phyloP scores from a whole-genome alignment of 2,888 invertebrate species.

The Cataglyphis livida region DNA sequence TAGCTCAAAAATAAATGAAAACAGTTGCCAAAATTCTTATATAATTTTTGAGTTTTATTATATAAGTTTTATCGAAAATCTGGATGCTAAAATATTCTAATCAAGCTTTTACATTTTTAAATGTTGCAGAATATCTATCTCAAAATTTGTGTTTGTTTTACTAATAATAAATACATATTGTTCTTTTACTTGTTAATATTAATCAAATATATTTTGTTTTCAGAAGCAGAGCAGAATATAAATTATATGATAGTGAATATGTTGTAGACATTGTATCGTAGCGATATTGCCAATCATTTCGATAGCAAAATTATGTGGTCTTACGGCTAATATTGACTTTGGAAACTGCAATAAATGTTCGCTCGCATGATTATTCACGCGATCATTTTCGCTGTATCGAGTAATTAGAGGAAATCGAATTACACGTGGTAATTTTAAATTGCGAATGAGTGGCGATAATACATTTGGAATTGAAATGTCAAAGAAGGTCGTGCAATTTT shows the following conservation, averaged over 20 bases:
- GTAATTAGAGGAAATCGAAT: slow-evolving; percentile 26
- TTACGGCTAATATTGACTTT: slow-evolving; percentile 31
- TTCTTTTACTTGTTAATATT: background rate
- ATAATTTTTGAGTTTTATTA: background rate
- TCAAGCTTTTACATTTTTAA: background rate
- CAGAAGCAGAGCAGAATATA: background rate
- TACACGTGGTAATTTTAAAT: slow-evolving; percentile 15
- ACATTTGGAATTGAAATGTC: slow-evolving; percentile 29
- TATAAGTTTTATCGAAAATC: background rate
- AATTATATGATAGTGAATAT: background rate
- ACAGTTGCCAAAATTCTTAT: background rate
- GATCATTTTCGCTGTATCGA: slow-evolving; percentile 22
- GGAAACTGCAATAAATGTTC: slow-evolving; percentile 22
- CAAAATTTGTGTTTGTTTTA: background rate
- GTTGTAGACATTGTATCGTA: background rate
- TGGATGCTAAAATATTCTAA: background rate
- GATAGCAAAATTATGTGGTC: slow-evolving; percentile 10
- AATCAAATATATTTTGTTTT: background rate
- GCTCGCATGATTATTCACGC: slow-evolving; percentile 16
- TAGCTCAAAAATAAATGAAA: background rate
- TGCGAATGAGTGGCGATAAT: slow-evolving; percentile 2
- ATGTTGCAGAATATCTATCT: background rate
- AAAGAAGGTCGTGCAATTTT: slow-evolving; percentile 28
- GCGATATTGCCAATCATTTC: slow-evolving; percentile 24
- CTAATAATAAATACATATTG: background rate